A percentile compares a stretch with the other conserved stretches of the same genome.
Evolutionary conservation across 2,888 invertebrate species (phyloP).

Genomic region (Bellardia pandia): DNA sequence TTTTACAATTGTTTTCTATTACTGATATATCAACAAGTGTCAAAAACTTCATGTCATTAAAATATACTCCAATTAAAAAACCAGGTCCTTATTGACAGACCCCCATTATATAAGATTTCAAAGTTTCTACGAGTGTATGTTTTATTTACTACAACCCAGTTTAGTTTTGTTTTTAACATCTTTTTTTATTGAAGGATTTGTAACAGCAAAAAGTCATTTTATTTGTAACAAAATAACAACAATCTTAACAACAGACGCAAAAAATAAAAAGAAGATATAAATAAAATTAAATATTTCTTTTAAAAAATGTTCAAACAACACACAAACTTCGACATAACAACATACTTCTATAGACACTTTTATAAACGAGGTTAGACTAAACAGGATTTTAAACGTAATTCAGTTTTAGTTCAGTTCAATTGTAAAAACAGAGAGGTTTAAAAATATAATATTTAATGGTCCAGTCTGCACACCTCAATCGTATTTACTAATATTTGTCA

Average conservation of each 20-base stretch:
- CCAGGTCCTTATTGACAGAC: too few species aligned
- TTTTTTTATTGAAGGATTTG: constrained; percentile 36
- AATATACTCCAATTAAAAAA: too few species aligned
- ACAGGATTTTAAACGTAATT: not conserved
- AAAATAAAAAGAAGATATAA: constrained; percentile 58
- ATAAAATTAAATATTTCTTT: constrained; percentile 71
- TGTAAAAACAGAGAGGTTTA: not conserved
- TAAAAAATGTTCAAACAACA: constrained; percentile 51
- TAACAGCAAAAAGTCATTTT: constrained; percentile 57
- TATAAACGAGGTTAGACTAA: not conserved
- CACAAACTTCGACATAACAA: not conserved
- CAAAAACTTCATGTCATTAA: too few species aligned
- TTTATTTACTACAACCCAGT: not conserved
- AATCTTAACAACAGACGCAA: constrained; percentile 9
- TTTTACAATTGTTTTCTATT: too few species aligned
- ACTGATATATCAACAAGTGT: too few species aligned
- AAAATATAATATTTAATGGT: too few species aligned
- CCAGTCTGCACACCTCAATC: too few species aligned
- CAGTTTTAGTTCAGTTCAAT: not conserved
- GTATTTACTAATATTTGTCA: too few species aligned
- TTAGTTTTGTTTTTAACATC: not conserved
- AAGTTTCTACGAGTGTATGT: not conserved
- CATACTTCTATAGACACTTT: not conserved
- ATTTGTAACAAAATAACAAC: constrained; percentile 27
- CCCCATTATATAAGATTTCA: constrained; percentile 37